Percentiles rank a stretch among this genome's conserved stretches.
These are phyloP conservation scores for Vespertilio murinus DNA, from an alignment of 2,797 vertebrate genomes.

Conservation along the genomic window DNA sequence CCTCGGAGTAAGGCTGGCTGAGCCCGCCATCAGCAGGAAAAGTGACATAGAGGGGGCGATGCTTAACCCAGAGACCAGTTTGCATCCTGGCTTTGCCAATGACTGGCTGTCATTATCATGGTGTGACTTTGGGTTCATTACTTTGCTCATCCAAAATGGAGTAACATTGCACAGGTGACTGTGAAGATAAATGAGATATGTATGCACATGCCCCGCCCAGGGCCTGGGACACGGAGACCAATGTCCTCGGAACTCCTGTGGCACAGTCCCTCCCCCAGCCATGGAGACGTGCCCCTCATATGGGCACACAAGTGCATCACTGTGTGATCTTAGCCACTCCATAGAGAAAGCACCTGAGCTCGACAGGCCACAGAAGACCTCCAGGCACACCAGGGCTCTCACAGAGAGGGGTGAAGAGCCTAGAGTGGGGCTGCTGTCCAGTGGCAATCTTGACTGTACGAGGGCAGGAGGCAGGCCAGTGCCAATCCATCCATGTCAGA, in stretches of 20 bases:
- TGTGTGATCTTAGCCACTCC: neutral
- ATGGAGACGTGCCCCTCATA: neutral
- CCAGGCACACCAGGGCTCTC: neutral
- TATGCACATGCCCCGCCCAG: neutral
- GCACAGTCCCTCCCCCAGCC: neutral
- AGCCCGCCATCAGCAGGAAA: neutral
- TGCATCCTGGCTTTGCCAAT: neutral
- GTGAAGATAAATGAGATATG: neutral
- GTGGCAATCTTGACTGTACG: neutral
- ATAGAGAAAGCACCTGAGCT: neutral
- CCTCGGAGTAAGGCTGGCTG: neutral
- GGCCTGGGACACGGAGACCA: neutral
- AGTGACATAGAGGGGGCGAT: neutral
- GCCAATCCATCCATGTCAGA: neutral
- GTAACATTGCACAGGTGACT: neutral
- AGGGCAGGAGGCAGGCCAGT: neutral
- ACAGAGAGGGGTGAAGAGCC: neutral
- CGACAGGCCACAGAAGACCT: neutral
- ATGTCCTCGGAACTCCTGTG: neutral
- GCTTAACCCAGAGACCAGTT: neutral
- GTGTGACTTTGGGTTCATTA: neutral
- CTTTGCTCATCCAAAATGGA: neutral
- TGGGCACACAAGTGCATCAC: rapidly evolving
- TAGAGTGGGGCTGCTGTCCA: neutral
- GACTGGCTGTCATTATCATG: neutral